These are phyloP conservation scores for Anoplolepis gracilipes DNA, from an alignment of 1,140 invertebrate genomes.

Conservation along the genomic window DNA sequence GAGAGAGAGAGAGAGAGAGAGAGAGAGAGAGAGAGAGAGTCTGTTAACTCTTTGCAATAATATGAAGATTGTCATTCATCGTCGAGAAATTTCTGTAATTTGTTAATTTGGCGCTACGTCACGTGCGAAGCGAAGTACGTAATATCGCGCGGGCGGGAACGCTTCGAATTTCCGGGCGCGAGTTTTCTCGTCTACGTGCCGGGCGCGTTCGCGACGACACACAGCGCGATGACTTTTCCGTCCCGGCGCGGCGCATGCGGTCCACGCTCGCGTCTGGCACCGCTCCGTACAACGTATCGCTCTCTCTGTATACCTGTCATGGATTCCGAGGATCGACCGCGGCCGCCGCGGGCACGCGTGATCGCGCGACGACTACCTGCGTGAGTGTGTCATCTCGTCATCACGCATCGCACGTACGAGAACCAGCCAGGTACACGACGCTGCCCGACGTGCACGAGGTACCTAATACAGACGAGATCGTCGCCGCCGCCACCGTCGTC, in stretches of 20 bases:
- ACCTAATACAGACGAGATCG: not conserved
- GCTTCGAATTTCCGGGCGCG: slow-evolving; percentile 55
- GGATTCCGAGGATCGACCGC: slow-evolving; percentile 81
- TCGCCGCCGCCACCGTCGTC: slow-evolving; percentile 12
- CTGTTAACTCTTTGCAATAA: too few species aligned
- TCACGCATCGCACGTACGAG: slow-evolving; percentile 28
- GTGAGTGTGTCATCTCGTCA: slow-evolving; percentile 76
- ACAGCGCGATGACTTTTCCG: slow-evolving; percentile 65
- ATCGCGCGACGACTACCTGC: slow-evolving; percentile 75
- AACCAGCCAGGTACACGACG: not conserved
- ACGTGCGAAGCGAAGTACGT: not conserved
- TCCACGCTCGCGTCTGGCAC: slow-evolving; percentile 60
- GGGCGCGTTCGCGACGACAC: slow-evolving; percentile 55
- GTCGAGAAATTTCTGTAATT: too few species aligned
- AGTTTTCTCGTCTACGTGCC: slow-evolving; percentile 66
- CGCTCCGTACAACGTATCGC: slow-evolving; percentile 28
- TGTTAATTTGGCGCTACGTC: not conserved
- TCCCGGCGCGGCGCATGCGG: slow-evolving; percentile 68
- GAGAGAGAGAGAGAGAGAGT: too few species aligned
- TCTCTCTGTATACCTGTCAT: slow-evolving; percentile 77
- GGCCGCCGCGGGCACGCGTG: slow-evolving; percentile 78
- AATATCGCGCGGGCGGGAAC: not conserved
- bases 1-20: too few species aligned
- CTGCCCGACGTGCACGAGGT: not conserved
- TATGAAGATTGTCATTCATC: too few species aligned